phyloP scores from a whole-genome alignment of 1,140 invertebrate species.

The Cephus cinctus region DNA sequence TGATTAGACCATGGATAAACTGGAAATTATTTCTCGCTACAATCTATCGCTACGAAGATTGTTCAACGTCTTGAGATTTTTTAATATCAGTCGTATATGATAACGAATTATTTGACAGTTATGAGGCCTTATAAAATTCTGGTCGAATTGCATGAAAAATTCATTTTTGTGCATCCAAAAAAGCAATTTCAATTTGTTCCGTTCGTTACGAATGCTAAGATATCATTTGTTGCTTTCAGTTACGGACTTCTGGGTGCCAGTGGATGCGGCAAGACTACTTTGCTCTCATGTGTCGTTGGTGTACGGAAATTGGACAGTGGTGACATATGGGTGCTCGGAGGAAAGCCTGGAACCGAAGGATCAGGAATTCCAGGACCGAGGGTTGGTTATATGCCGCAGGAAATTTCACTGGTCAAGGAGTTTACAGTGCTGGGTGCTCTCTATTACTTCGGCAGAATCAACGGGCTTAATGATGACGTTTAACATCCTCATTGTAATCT shows the following conservation, averaged over 20 bases:
- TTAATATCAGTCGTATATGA: no score
- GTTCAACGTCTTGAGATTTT: no score
- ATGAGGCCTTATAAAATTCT: no score
- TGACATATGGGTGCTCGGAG: conserved; percentile 76
- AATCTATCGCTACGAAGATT: no score
- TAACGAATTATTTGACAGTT: no score
- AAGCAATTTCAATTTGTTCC: not conserved
- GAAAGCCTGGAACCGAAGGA: conserved; percentile 68
- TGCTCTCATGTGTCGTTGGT: conserved; percentile 84
- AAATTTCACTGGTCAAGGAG: conserved; percentile 83
- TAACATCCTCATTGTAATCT: no score
- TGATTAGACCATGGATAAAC: no score
- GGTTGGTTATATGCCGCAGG: conserved; percentile 88
- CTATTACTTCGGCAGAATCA: conserved; percentile 85
- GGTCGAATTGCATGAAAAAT: no score
- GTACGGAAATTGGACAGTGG: conserved; percentile 72
- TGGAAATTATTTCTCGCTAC: no score
- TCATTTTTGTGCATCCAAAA: no score
- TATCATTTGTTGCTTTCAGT: conserved; percentile 52
- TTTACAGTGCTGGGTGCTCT: conserved; percentile 84
- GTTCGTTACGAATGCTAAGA: not conserved
- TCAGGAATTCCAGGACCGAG: conserved; percentile 76
- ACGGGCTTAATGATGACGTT: conserved; percentile 67
- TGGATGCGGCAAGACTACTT: conserved; percentile 82
- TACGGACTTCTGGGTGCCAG: conserved; percentile 85